Evolutionary conservation across 2,113 vertebrate species (phyloP), one percentile per base, ranked within the genome.

Genomic region (Oncorhynchus kisutch): DNA sequence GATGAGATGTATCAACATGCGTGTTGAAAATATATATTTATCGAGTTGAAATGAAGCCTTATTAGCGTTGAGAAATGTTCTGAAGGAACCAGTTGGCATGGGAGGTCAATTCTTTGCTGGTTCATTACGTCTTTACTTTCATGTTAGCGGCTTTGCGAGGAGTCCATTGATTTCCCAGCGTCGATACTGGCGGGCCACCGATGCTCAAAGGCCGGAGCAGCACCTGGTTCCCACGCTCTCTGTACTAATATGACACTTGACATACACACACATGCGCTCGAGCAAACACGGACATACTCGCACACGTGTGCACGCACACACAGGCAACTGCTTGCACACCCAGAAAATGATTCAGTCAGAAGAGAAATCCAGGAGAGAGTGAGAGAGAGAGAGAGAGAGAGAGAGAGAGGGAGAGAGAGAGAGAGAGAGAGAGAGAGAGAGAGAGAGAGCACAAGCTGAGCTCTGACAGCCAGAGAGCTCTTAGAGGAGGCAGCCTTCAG

Each of bases 401-500:
- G 29, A 5, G 29, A 31, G 29, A 31, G 29, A 31, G 29, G 5
- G 29, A 31, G 29, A 31, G 29, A 31, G 29, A 31, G 5, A 31
- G 29, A 31, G 29, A 31, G 31, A 31, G 31, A 31, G 31, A 5
- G 5, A 34, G 31, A 5, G 31, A 31, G 31, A 31, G 27, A 71
- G 39, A 45, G 8, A 11, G 25, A 29, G 24, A 5, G 64, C 13
- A 5, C 13, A 12, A 22, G 60, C 3, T 18, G 20, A 64, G 60
- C 20, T 16, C 51, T 16, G 51, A 54, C 51, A 54, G 51, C 51
- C 3, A 54, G 51, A 60, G 71, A 39, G 18, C 39, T 45, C 39
- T 45, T 45, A 70, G 16, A 45, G n/a, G 22, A 70, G 57, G 16
- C 80, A 68, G 80, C 59, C 82, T 80, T 78, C 29, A 64, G 59